Base-by-base conservation (phyloP, 1,140 invertebrate genomes). In the Drosophila kurseongensis region DNA sequence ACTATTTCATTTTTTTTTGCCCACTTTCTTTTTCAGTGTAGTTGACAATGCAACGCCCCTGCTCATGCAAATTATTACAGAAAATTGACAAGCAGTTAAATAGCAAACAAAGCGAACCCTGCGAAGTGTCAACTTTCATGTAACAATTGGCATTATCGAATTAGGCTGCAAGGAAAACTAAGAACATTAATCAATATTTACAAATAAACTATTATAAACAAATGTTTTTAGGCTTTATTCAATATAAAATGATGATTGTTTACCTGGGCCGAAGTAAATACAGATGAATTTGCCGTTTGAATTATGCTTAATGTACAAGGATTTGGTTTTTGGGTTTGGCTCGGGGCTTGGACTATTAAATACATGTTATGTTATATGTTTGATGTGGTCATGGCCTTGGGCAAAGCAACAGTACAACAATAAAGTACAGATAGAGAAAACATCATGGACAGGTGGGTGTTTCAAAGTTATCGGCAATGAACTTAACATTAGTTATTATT, bases 131-230 rank as follows among this genome's bases (percentile, higher is more conserved):
- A 77, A 84, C 78, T 82, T 81, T 91, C 83, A 78, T 85, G 89
- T 80, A 89, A 91, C 89, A 91, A 91, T 89, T 91, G 89, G 89
- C 89, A 91, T 91, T 91, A 91, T 91, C 80, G 7, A 38, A 61
- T 66, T 50, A 16, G 45, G 32, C 78, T 85, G 80, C 66, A 83
- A 75, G 32, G 9, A 47, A 29, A 48, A 41, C 6, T 9, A 36
- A 48, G 6, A 69, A 40, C 18, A 69, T 48, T 55, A 56, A 27
- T 32, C 29, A 48, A 5, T 32, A 13, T 57, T 36, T 71, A 58
- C 56, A 47, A 42, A 40, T 50, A 44, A 61, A 67, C 29, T 47
- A 75, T 36, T 74, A 71, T 42, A 71, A 71, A 71, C 68, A 71
- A 71, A 44, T 66, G 65, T 75, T 75, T 55, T 72, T 72, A 45